phyloP scores from a whole-genome alignment of 2,888 invertebrate genomes.

The Flexamia atlantica region DNA sequence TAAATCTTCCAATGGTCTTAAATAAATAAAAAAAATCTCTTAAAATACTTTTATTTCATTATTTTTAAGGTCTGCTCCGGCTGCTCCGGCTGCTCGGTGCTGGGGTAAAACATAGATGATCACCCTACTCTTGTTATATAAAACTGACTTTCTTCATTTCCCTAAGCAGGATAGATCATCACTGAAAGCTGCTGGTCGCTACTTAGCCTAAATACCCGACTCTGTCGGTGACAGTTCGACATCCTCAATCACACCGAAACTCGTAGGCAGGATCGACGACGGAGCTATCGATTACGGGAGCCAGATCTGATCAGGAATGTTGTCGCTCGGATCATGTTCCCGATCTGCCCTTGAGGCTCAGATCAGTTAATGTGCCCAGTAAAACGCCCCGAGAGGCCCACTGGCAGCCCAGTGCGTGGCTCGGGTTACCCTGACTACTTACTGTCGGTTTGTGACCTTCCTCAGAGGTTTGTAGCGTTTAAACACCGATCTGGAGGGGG shows the following conservation, averaged over 20 bases:
- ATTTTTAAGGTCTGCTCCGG: too few species aligned
- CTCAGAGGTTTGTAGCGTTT: too few species aligned
- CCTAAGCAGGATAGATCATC: background rate
- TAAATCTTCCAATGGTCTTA: too few species aligned
- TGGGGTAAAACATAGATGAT: too few species aligned
- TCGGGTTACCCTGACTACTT: background rate
- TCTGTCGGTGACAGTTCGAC: background rate
- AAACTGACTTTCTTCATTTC: too few species aligned
- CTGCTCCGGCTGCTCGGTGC: too few species aligned
- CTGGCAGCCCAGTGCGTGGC: background rate
- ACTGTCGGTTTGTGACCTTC: background rate
- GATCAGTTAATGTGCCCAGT: conserved; percentile 12
- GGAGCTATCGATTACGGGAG: conserved; percentile 12
- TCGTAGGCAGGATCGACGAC: background rate
- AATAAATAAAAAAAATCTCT: too few species aligned
- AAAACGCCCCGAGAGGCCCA: background rate
- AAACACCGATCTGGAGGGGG: too few species aligned
- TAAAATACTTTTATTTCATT: too few species aligned
- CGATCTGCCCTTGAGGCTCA: conserved; percentile 19
- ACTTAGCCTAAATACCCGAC: background rate
- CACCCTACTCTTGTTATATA: too few species aligned
- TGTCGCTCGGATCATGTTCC: conserved; percentile 16
- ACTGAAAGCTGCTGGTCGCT: background rate
- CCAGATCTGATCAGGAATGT: conserved; percentile 16
- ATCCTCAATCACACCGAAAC: background rate